Percentiles rank a stretch among this genome's conserved stretches.
Evolutionary conservation across 2,888 invertebrate species (phyloP).

Genomic region (Cephalotes varians): DNA sequence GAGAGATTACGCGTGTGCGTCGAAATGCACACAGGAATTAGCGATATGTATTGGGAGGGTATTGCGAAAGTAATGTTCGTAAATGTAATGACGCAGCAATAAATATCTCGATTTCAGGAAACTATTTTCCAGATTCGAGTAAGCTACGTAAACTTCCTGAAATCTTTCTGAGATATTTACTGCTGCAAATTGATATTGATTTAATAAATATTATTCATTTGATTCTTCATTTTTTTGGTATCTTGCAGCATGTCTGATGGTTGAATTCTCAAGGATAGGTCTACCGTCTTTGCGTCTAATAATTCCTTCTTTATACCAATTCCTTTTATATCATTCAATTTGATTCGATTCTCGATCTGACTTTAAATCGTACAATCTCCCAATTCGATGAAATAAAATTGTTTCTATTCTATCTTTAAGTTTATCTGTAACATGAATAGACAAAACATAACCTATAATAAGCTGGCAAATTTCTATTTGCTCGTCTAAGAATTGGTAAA

Average conservation of each 20-base stretch:
- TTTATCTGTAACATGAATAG: neutral
- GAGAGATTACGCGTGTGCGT: neutral
- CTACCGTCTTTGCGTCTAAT: no score
- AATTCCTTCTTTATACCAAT: neutral
- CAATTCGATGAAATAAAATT: neutral
- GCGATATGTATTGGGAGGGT: neutral
- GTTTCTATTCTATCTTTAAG: neutral
- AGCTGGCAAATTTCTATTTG: neutral
- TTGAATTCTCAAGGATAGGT: neutral
- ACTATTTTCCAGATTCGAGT: neutral
- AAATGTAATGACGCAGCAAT: slow-evolving; percentile 16
- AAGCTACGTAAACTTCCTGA: neutral
- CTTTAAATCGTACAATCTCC: neutral
- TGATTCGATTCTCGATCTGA: neutral
- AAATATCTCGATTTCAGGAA: slow-evolving; percentile 3
- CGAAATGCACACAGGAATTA: neutral
- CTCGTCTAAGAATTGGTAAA: neutral
- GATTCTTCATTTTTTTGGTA: neutral
- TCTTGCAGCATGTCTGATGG: neutral
- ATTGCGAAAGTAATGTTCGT: slow-evolving; percentile 5
- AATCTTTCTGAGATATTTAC: neutral
- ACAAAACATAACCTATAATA: neutral
- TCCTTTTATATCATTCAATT: neutral
- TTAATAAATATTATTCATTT: slow-evolving; percentile 31
- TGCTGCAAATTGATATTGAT: slow-evolving; percentile 19